Evolutionary conservation across 2,888 invertebrate genomes (phyloP).

Genomic region (Epistrophe eligans): DNA sequence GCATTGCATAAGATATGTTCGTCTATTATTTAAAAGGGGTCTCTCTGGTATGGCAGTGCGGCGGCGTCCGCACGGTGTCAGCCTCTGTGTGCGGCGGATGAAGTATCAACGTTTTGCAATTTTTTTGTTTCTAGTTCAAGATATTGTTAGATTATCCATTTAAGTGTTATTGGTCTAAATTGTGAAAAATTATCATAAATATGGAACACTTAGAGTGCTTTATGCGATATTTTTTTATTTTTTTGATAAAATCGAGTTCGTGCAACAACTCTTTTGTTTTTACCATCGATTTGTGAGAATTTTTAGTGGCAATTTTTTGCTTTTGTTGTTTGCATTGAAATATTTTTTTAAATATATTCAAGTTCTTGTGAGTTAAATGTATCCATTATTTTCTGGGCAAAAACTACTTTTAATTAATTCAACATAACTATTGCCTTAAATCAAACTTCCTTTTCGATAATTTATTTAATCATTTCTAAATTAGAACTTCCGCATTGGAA

Average conservation of each 20-base stretch:
- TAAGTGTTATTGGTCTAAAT: constrained; percentile 55
- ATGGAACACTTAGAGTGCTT: constrained; percentile 22
- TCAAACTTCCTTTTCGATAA: background rate
- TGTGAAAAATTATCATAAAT: constrained; percentile 37
- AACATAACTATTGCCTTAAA: background rate
- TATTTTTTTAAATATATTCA: background rate
- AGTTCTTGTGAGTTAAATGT: background rate
- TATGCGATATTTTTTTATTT: constrained; percentile 18
- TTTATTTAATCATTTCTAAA: background rate
- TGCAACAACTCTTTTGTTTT: constrained; percentile 46
- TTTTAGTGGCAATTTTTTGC: background rate
- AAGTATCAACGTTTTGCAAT: constrained; percentile 46
- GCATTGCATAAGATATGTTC: constrained; percentile 50
- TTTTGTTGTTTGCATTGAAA: background rate
- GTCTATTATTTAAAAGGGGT: constrained; percentile 41
- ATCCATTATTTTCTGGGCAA: background rate
- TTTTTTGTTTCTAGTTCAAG: constrained; percentile 36
- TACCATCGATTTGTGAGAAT: background rate
- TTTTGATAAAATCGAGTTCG: constrained; percentile 36
- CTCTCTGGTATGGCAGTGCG: background rate
- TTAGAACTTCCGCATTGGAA: background rate
- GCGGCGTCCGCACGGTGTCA: background rate
- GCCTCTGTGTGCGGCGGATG: constrained; percentile 7
- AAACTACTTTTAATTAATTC: background rate
- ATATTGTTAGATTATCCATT: constrained; percentile 52